These are phyloP conservation scores for Albula goreensis DNA, from an alignment of 2,113 vertebrate genomes.

Conservation along the genomic window DNA sequence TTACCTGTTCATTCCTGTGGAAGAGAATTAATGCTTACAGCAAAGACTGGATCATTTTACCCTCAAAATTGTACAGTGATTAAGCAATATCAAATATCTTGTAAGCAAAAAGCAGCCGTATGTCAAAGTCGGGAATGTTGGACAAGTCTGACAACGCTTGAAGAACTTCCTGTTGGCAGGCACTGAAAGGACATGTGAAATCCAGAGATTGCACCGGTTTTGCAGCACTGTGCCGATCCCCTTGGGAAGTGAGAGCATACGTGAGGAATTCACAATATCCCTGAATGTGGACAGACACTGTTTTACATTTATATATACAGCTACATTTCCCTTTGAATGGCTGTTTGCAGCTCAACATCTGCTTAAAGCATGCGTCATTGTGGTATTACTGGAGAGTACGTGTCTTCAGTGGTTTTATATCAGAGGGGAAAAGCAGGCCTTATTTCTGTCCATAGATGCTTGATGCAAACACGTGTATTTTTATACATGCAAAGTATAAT, in stretches of 20 bases:
- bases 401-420: not conserved
- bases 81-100: too few species aligned
- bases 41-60: too few species aligned
- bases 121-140: too few species aligned
- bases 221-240: not conserved
- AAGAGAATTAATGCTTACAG: too few species aligned
- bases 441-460: not conserved
- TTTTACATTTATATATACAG: not conserved
- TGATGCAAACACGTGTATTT: conserved; percentile 22
- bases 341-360: not conserved
- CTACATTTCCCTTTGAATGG: not conserved
- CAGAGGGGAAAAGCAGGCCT: not conserved
- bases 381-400: not conserved
- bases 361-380: not conserved
- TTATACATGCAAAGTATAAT: not conserved
- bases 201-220: not conserved
- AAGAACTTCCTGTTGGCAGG: not conserved
- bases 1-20: too few species aligned
- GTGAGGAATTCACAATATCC: not conserved
- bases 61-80: too few species aligned
- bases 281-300: not conserved
- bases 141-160: too few species aligned
- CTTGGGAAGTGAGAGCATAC: not conserved
- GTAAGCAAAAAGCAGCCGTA: too few species aligned
- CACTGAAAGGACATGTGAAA: not conserved